These are phyloP conservation scores for Beris morrisii DNA, from an alignment of 2,888 invertebrate species.

Conservation along the genomic window DNA sequence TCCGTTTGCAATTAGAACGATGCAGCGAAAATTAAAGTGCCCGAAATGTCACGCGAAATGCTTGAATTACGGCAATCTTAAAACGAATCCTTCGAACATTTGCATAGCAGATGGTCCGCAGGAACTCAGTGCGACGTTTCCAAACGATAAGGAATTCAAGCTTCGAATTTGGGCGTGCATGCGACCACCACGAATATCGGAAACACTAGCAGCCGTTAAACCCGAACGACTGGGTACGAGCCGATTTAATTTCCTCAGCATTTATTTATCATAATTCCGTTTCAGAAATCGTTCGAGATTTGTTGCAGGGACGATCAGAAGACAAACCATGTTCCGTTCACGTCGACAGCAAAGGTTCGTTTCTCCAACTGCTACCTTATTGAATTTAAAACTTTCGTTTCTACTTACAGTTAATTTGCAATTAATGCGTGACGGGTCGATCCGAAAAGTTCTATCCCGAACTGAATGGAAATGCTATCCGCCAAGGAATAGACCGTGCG, in stretches of 20 bases:
- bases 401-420: conserved; percentile 31
- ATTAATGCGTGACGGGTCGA: conserved; percentile 17
- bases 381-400: conserved; percentile 2
- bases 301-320: conserved; percentile 1
- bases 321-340: conserved; percentile 13
- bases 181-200: conserved; percentile 34
- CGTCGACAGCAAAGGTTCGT: conserved; percentile 33
- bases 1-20: background rate
- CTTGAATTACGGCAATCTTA: background rate
- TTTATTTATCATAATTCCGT: background rate
- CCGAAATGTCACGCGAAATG: conserved; percentile 11
- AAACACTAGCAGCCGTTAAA: conserved; percentile 18
- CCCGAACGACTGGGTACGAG: conserved; percentile 32
- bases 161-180: conserved; percentile 32
- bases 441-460: conserved; percentile 20
- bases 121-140: background rate
- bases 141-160: conserved; percentile 19
- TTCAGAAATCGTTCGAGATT: conserved; percentile 29
- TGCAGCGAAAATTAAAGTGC: conserved; percentile 7
- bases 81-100: conserved; percentile 12
- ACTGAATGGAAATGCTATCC: conserved; percentile 23
- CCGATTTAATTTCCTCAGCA: background rate
- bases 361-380: background rate
- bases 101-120: conserved; percentile 23
- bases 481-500: background rate